These are phyloP conservation scores for Chelidonichthys spinosus DNA, from an alignment of 2,797 vertebrate genomes.

Conservation along the genomic window DNA sequence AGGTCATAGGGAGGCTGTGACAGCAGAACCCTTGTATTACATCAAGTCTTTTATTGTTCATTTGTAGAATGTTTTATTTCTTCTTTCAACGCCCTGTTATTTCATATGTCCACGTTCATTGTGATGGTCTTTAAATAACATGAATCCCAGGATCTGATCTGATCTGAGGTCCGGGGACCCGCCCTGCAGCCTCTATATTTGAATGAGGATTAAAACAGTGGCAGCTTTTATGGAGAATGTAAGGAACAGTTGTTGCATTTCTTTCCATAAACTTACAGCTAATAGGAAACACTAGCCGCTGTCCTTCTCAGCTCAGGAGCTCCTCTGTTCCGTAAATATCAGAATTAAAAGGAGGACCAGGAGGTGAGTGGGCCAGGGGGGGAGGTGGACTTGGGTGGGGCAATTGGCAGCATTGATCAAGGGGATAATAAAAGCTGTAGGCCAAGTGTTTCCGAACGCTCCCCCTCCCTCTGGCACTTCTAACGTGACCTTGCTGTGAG, in stretches of 20 bases:
- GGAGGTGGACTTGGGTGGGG: constrained; percentile 47
- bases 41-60: background rate
- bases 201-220: constrained; percentile 58
- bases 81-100: constrained; percentile 1
- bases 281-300: constrained; percentile 61
- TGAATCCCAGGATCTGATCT: constrained; percentile 25
- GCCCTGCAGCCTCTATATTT: constrained; percentile 36
- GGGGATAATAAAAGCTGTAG: constrained; percentile 65
- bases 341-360: constrained; percentile 57
- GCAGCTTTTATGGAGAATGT: constrained; percentile 59
- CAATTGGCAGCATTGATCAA: constrained; percentile 64
- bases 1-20: background rate
- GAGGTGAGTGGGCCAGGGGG: constrained; percentile 48
- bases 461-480: constrained; percentile 33
- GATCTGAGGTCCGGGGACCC: constrained; percentile 31
- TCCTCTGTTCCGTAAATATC: constrained; percentile 78
- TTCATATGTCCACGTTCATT: constrained; percentile 7
- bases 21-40: background rate
- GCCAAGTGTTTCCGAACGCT: constrained; percentile 57
- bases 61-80: constrained; percentile 3
- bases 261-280: constrained; percentile 63
- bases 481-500: constrained; percentile 44
- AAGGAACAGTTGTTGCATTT: constrained; percentile 72
- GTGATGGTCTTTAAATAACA: constrained; percentile 35
- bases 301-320: constrained; percentile 69